Evolutionary conservation across 1,140 invertebrate species (phyloP).

Genomic region (Drosophila lacertosa): DNA sequence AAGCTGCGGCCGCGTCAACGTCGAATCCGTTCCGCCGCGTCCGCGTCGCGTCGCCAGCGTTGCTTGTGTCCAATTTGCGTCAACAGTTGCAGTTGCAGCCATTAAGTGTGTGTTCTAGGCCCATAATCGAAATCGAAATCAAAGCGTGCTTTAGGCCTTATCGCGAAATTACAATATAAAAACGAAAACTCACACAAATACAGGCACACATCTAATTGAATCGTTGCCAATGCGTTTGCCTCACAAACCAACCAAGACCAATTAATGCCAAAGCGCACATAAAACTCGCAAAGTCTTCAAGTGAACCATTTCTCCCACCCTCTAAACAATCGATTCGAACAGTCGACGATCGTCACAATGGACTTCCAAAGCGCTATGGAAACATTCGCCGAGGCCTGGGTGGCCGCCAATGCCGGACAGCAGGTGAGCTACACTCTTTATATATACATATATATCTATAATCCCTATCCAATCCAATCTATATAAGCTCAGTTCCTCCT

Average conservation of each 20-base stretch:
- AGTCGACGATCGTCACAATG: slow-evolving; percentile 86
- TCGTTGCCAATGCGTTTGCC: slow-evolving; percentile 10
- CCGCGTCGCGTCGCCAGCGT: slow-evolving; percentile 16
- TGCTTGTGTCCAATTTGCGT: slow-evolving; percentile 73
- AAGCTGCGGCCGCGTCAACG: slow-evolving; percentile 18
- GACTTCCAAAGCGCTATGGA: slow-evolving; percentile 99
- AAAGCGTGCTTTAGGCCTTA: slow-evolving; percentile 61
- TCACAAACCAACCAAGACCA: slow-evolving; percentile 61
- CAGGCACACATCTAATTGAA: slow-evolving; percentile 18
- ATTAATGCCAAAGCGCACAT: slow-evolving; percentile 65
- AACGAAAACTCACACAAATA: background rate
- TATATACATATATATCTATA: background rate
- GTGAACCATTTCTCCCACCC: slow-evolving; percentile 22
- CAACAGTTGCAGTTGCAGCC: too few species aligned
- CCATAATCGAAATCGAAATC: slow-evolving; percentile 56
- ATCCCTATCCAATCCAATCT: background rate
- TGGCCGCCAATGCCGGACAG: slow-evolving; percentile 92
- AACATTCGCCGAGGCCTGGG: slow-evolving; percentile 98
- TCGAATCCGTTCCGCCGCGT: slow-evolving; percentile 65
- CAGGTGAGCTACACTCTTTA: slow-evolving; percentile 86
- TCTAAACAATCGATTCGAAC: slow-evolving; percentile 23
- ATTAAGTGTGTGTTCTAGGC: slow-evolving; percentile 8
- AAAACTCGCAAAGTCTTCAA: slow-evolving; percentile 26
- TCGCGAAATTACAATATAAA: slow-evolving; percentile 41
- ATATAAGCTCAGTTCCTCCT: background rate